Evolutionary conservation across 2,888 invertebrate genomes (phyloP), one percentile per base, ranked within the genome.

Genomic region (Geophilus truncorum): DNA sequence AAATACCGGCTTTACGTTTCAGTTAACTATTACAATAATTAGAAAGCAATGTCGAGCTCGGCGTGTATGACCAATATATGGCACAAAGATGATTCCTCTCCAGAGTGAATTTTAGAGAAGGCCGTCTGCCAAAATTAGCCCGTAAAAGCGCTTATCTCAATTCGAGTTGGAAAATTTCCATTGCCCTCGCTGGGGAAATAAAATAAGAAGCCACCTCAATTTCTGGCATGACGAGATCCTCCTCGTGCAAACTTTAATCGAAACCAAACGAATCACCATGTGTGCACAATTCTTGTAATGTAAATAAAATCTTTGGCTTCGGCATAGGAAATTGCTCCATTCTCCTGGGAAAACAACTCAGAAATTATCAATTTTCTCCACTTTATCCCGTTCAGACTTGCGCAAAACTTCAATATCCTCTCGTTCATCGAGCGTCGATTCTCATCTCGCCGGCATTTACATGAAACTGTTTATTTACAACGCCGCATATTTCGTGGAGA

Each of bases 71-170:
- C 62, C 62, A 62, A 62, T 62, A 62, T 62, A 62, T 23, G 62
- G 25, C 62, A 62, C 62, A 28, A 62, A 62, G 62, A 62, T 62
- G 62, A 62, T 62, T 62, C 62, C 62, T 62, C 62, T 62, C 62
- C 62, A 62, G 62, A 62, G 62, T 62, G 62, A 62, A 62, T 62
- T 62, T 62, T 62, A 21, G 25, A 62, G 62, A 62, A 62, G 62
- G 62, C 62, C 62, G 1, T 62, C 62, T 62, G 62, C 62, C 62
- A 62, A 62, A 62, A 62, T 62, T 62, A 62, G 62, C 62, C 62
- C 62, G 62, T 62, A 62, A 62, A 62, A 62, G 62, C 62, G 62
- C 62, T 62, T 62, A 62, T 62, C 62, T 62, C 62, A 62, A 62
- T 62, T 62, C 62, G 62, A 62, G 62, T 62, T 62, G 62, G 62